Base-by-base conservation (phyloP, 2,797 vertebrate genomes). In the Intellagama lesueurii region DNA sequence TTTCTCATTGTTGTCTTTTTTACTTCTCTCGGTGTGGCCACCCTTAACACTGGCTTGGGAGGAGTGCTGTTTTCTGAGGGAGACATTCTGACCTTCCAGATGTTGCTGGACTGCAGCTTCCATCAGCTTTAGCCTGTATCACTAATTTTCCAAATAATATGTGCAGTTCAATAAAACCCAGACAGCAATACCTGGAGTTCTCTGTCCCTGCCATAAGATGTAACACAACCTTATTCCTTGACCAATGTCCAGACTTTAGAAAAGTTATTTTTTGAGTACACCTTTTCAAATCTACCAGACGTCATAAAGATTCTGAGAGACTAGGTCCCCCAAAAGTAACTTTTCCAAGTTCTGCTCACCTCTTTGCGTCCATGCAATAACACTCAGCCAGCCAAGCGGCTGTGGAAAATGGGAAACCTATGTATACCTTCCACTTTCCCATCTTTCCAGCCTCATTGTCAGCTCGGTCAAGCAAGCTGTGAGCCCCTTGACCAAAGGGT, bases 401-500 rank as follows among this genome's bases (percentile, higher is more conserved):
- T 24, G n/a, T 24, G 75, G 32, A 35, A 3, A 87, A 81, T n/a
- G 87, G 30, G 73, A 83, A 78, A 14, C 30, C 76, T 52, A 86
- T 88, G 0, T 83, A 52, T 73, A 60, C 26, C 86, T 93, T 90
- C 81, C 16, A 83, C 26, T 76, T 92, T 89, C 90, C 92, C 89
- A 35, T 49, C 32, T 8, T 72, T 32, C 60, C 60, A 64, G 60
- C 60, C 17, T 22, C 60, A 64, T 64, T 12, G 14, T 19, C 17
- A 14, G 11, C 70, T 72, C 17, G 5, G 17, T 75, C 30, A 16
- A 44, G 35, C 3, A 77, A 77, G 7, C 35, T 47, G 75, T 77
- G 30, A 5, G 49, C n/a, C n/a, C 66, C 86, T 77, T 40, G 40
- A 9, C 30, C 9, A 24, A 76, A 26, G 86, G 28, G 28, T 84